phyloP scores from a whole-genome alignment of 2,113 vertebrate genomes.

The Canis aureus region DNA sequence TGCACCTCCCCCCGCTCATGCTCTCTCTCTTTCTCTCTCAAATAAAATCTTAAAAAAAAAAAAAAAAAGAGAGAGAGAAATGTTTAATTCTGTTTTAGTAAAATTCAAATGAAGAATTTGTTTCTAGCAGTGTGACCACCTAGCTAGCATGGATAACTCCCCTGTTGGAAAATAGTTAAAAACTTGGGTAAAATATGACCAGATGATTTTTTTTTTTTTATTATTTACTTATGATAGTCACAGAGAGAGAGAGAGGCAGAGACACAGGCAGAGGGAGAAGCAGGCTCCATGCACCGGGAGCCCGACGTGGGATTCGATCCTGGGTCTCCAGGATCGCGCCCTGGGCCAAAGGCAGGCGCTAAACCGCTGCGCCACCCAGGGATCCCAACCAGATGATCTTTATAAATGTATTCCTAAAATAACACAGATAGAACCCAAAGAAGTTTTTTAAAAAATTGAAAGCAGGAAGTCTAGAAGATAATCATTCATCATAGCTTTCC shows the following conservation, averaged over 20 bases:
- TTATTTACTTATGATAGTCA: no score
- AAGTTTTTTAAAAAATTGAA: background rate
- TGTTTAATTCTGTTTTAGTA: constrained; percentile 30
- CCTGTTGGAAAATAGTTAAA: constrained; percentile 43
- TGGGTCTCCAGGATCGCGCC: no score
- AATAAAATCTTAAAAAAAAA: background rate
- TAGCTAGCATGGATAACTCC: background rate
- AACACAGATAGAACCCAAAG: background rate
- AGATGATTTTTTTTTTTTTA: background rate
- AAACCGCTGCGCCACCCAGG: no score
- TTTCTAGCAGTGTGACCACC: background rate
- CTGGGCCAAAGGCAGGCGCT: no score
- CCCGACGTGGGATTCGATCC: no score
- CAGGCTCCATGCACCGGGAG: no score
- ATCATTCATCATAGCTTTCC: background rate
- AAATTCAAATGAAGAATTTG: constrained; percentile 49
- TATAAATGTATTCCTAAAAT: constrained; percentile 50
- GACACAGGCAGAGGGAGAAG: no score
- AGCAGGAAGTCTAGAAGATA: background rate
- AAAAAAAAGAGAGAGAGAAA: background rate
- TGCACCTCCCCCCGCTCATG: background rate
- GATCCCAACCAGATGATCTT: background rate
- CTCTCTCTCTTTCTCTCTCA: background rate
- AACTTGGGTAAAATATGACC: constrained; percentile 10
- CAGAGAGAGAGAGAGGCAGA: no score